Conservation (phyloP, 2,113 vertebrate species). For the Sinocyclocheilus rhinocerous region DNA sequence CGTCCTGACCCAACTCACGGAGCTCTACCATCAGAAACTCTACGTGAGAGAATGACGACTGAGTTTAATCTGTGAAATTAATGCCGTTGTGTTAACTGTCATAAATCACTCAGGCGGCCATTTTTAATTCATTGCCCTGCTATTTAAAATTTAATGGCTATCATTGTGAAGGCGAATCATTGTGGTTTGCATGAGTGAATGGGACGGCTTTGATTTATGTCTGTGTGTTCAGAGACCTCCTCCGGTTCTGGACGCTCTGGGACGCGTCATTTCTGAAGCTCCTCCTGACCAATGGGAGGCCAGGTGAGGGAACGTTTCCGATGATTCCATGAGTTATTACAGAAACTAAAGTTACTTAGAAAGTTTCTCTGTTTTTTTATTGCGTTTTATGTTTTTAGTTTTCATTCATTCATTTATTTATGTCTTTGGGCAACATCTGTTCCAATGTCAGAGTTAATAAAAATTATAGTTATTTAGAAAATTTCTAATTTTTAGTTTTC, state of each 20-base stretch:
- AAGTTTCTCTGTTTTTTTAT: too few relatives aligned
- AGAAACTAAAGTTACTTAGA: not conserved
- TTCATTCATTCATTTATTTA: not conserved
- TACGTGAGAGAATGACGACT: conserved; percentile 74
- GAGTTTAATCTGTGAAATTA: not conserved
- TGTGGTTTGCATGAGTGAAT: not conserved
- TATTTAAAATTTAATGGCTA: not conserved
- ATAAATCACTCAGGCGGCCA: not conserved
- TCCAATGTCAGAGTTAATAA: too few relatives aligned
- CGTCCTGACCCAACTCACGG: conserved; percentile 87
- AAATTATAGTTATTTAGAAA: too few relatives aligned
- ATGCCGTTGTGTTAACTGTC: not conserved
- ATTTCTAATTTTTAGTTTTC: too few relatives aligned
- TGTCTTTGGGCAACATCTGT: too few relatives aligned
- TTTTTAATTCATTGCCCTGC: not conserved
- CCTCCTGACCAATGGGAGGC: conserved; percentile 98
- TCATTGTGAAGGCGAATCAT: not conserved
- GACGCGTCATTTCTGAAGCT: conserved; percentile 93
- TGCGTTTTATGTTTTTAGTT: too few relatives aligned
- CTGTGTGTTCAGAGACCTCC: conserved; percentile 83
- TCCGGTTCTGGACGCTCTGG: conserved; percentile 92
- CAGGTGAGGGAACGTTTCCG: conserved; percentile 77
- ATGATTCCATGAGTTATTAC: too few relatives aligned
- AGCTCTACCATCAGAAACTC: conserved; percentile 95
- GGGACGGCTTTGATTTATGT: not conserved